Conservation (phyloP, 2,888 invertebrate genomes). For the Copidosoma aretas region DNA sequence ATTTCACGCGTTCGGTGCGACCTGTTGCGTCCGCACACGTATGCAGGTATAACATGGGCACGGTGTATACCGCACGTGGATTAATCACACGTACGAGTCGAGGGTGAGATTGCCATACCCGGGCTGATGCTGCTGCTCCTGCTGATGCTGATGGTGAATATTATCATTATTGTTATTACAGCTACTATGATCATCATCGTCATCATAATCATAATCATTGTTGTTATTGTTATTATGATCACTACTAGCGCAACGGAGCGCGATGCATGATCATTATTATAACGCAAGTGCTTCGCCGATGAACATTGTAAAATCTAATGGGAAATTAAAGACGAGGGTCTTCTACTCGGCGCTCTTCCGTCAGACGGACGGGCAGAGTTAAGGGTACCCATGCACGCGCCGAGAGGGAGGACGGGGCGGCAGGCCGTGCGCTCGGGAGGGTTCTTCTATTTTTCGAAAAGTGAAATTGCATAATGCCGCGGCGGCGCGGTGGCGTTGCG, state of each 20-base stretch:
- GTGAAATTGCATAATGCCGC: constrained; percentile 21
- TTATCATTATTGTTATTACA: constrained; percentile 14
- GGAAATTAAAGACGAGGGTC: constrained; percentile 29
- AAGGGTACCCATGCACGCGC: too few species aligned
- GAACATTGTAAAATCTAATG: constrained; percentile 35
- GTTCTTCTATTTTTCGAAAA: constrained; percentile 16
- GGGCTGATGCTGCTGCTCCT: not conserved
- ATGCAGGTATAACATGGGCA: too few species aligned
- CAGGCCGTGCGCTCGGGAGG: not conserved
- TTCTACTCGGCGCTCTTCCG: constrained; percentile 5
- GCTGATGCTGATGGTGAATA: constrained; percentile 19
- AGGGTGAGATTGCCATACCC: constrained; percentile 10
- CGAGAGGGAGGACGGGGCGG: not conserved
- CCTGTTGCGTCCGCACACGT: not conserved
- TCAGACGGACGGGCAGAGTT: too few species aligned
- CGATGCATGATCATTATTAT: constrained; percentile 7
- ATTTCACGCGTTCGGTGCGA: not conserved
- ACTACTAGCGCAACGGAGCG: not conserved
- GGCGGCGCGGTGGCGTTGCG: not conserved
- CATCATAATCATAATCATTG: too few species aligned
- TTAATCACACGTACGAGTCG: constrained; percentile 5
- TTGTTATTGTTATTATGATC: too few species aligned
- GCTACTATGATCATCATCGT: not conserved
- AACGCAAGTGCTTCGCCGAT: too few species aligned
- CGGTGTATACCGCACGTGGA: not conserved